Evolutionary conservation across 2,888 invertebrate species (phyloP), one percentile per base, ranked within the genome.

Genomic region (Digitonthophagus gazella): DNA sequence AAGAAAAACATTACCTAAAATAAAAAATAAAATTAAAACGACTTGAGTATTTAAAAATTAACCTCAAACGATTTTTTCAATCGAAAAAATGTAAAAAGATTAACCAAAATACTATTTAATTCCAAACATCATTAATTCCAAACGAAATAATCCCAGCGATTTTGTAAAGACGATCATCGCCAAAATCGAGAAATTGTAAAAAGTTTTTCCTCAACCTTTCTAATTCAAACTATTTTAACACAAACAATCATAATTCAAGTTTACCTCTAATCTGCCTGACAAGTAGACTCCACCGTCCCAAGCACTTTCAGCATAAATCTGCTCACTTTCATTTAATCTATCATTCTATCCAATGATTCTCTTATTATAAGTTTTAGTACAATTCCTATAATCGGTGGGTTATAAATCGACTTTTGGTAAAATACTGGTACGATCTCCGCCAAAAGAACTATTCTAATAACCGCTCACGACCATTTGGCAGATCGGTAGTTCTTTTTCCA

Each of bases 241-340:
- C n/a, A n/a, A n/a, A n/a, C n/a, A n/a, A n/a, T n/a, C n/a, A n/a
- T n/a, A n/a, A n/a, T n/a, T n/a, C 11, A 44, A 3, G 6, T 2
- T 44, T 44, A 44, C 6, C 6, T 22, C 3, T 8, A 44, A 44
- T 44, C 28, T 44, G 11, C 88, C 87, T 84, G 84, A 69, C 85
- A 85, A 0, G 85, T 85, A 68, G n/a, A 85, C 85, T 69, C 79
- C 83, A n/a, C 79, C 81, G 2, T 77, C 71, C 66, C 77, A 73
- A 4, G 74, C 72, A 68, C 78, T 78, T 19, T 86, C 85, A n/a
- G 85, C 86, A 70, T 86, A 86, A 28, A 86, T 73, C 74, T 85
- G 85, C 67, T 75, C 79, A 0, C 80, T 75, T 3, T 77, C 74
- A 8, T 81, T 70, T 14, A 86, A 79, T 0, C 85, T 85, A 19